Evolutionary conservation across 1,140 invertebrate species (phyloP), one percentile per base, ranked within the genome.

Genomic region (Drosophila repletoides): DNA sequence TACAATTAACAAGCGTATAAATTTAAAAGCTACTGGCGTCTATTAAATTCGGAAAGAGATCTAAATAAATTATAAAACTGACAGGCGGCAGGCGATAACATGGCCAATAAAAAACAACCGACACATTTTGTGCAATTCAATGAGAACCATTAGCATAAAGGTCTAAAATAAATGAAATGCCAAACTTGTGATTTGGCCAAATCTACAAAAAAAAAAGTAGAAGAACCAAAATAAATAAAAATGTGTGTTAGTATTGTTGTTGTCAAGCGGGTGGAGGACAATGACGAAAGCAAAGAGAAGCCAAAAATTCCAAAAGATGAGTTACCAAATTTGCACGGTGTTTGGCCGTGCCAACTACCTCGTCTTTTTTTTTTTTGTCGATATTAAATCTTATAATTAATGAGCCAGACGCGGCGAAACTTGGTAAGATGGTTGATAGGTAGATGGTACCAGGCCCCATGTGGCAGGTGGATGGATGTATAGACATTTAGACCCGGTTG

Each of bases 381-480:
- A n/a, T n/a, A 41, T 41, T 33, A 74, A 56, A 74, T 52, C 40
- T 40, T 12, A 70, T 83, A 65, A 83, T 71, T 63, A 67, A 79
- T 66, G 65, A 41, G 53, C 43, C 21, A 24, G 21, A 48, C 29
- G 29, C 24, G n/a, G 29, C 26, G 41, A 36, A 49, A 41, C 10
- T 34, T 26, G 31, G 7, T 34, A 56, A 22, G 38, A 52, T 15
- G 19, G 29, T 12, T 40, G 24, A 15, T 5, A 33, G 10, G n/a
- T 22, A 41, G 21, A 21, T 10, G 43, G 52, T 65, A 29, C 34
- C 48, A 64, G 59, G 12, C 40, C 5, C 15, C 46, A 52, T 6
- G 15, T 46, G 14, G 60, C 67, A 70, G 60, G 74, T 74, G 69
- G 76, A 84, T 77, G 76, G 71, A 64, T 31, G n/a, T n/a, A n/a